Base-by-base conservation (phyloP, 2,797 vertebrate species). In the Pseudopleuronectes americanus region DNA sequence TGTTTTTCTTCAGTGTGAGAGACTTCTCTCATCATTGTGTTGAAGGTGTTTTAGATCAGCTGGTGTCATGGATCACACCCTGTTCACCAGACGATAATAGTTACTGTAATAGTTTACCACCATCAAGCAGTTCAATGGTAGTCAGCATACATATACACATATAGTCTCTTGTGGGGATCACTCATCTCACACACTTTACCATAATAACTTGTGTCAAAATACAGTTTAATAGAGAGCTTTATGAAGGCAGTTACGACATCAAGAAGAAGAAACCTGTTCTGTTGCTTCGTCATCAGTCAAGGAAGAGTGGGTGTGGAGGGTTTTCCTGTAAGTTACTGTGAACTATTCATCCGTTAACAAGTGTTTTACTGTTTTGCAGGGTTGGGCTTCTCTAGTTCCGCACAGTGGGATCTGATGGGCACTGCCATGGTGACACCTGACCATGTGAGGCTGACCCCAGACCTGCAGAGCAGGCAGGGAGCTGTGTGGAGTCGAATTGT, bases 401-500 rank as follows among this genome's bases (percentile, higher is more conserved):
- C 96, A 0, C 92, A 96, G 66, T 99, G 97, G 97, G 97, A 98
- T 70, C 87, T 99, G 68, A 90, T 94, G 94, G 97, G 97, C 57
- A 97, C 94, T 19, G 94, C 96, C 54, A 94, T 99, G 93, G 93
- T 98, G 52, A 97, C 96, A 16, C 94, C 96, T 2, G 96, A 98
- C 47, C 88, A 96, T 43, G 93, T 98, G 63, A 95, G 97, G 33
- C 94, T 99, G 71, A 99, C 97, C 14, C 96, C 96, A 17, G 97
- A 99, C 84, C 72, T 94, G 85, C 97, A 97, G 92, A 98, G 97
- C 94, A 94, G 96, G 89, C 96, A 96, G 84, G 97, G 97, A 57
- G 97, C 96, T 0, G 92, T 99, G 31, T 99, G 97, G 97, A 97
- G 96, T 89, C 93, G 96, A 3, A 90, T 96, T 78, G 97, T 98